phyloP scores from a whole-genome alignment of 1,140 invertebrate genomes.

The Drosophila tsacasi region DNA sequence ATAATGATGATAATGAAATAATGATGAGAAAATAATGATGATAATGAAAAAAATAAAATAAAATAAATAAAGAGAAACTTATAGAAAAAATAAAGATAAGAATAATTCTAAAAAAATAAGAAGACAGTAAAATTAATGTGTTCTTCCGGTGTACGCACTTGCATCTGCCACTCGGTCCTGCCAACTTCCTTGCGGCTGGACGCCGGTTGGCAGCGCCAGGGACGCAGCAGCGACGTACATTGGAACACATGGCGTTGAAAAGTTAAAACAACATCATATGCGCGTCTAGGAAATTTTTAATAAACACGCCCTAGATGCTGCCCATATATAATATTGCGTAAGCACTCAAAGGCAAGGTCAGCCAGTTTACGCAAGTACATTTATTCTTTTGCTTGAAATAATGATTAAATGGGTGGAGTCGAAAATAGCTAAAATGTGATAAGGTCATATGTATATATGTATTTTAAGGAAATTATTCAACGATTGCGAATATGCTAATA shows the following conservation, averaged over 20 bases:
- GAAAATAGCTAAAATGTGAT: neutral
- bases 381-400: neutral
- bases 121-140: no score
- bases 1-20: no score
- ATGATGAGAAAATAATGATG: no score
- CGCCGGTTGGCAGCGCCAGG: constrained; percentile 20
- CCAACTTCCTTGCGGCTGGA: constrained; percentile 15
- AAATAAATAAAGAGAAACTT: no score
- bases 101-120: neutral
- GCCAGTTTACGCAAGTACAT: neutral
- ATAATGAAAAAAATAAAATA: no score
- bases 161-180: constrained; percentile 10
- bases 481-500: neutral
- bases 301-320: neutral
- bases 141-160: constrained; percentile 14
- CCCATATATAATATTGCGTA: neutral
- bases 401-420: no score
- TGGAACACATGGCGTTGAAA: neutral
- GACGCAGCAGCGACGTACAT: neutral
- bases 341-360: neutral
- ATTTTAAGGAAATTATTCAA: neutral
- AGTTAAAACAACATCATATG: neutral
- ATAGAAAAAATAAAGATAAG: no score
- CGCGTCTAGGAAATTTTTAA: neutral
- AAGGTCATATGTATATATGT: neutral